A percentile compares a stretch with the other conserved stretches of the same genome.
These are phyloP conservation scores for Leptinotarsa texana DNA, from an alignment of 1,140 invertebrate species.

Conservation along the genomic window DNA sequence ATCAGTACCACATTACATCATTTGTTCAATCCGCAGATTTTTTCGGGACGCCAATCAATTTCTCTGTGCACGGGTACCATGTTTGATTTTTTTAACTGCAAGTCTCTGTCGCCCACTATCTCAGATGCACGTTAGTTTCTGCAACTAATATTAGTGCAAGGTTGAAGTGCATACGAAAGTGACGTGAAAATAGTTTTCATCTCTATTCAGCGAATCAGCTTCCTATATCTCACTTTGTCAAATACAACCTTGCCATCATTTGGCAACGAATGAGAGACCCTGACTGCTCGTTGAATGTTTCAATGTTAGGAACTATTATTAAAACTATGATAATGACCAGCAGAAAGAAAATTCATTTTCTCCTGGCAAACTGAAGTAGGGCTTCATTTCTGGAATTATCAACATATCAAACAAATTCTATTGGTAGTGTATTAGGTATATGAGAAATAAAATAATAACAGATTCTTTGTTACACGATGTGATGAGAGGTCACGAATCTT, in stretches of 20 bases:
- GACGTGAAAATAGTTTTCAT: slow-evolving; percentile 43
- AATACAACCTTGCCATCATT: slow-evolving; percentile 50
- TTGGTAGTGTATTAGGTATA: no score
- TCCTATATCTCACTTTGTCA: slow-evolving; percentile 42
- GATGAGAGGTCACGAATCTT: no score
- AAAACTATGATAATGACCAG: slow-evolving; percentile 22
- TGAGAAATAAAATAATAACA: no score
- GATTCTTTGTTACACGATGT: no score
- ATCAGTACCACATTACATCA: not conserved
- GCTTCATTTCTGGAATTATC: no score
- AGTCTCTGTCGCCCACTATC: not conserved
- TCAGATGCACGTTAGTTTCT: not conserved
- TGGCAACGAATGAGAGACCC: slow-evolving; percentile 46
- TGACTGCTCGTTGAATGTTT: slow-evolving; percentile 48
- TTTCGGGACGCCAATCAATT: no score
- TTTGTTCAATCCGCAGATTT: no score
- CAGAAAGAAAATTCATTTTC: not conserved
- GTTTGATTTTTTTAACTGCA: not conserved
- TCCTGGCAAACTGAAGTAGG: no score
- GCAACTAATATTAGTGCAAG: slow-evolving; percentile 56
- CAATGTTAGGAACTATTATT: slow-evolving; percentile 46
- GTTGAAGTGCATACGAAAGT: slow-evolving; percentile 47
- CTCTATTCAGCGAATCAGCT: slow-evolving; percentile 40
- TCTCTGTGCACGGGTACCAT: not conserved
- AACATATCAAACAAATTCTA: no score